Base-by-base conservation (phyloP, 2,797 vertebrate genomes). In the Antrozous pallidus region DNA sequence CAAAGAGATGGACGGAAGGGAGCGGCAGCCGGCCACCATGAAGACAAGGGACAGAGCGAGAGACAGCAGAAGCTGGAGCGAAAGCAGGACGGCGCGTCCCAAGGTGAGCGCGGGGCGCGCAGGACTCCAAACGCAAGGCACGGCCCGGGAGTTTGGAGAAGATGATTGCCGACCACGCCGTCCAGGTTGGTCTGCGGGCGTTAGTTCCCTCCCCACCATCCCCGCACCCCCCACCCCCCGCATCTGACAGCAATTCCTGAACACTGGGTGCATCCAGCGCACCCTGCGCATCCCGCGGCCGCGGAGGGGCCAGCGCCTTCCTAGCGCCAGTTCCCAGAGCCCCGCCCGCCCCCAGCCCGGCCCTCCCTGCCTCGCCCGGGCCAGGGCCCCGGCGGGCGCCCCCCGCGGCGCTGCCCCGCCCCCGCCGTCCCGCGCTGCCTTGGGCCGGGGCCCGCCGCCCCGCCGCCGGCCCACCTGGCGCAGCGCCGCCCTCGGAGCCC, bases 371-470 rank as follows among this genome's bases (percentile, higher is more conserved):
- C 94, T 90, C 94, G 78, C 93, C 93, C 94, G 4, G 22, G 92
- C 93, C 86, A 79, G n/a, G 40, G 95, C 90, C 93, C 94, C 36
- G 79, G 91, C 96, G 92, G 95, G 95, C 89, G 96, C 96, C 94
- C 96, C 96, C 95, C 63, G 93, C 95, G 93, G 96, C 96, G 93
- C 93, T 91, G 96, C 96, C 96, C 96, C 95, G 96, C 95, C 95
- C 93, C 95, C 80, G 89, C 90, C 88, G 85, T 81, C 96, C 95
- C 95, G 94, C 95, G 91, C 95, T 81, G 94, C 95, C 95, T 93
- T 69, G 94, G 95, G 95, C 96, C 94, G 88, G 92, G 96, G 95
- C 96, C 96, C 69, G 89, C 93, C 90, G 93, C 96, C 95, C 88
- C 85, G 96, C 88, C 69, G 96, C 94, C 96, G 33, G 94, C 96